A percentile compares a stretch with the other conserved stretches of the same genome.
These are phyloP conservation scores for Drosophila pseudoobscura DNA, from an alignment of 1,140 invertebrate species.

Conservation along the genomic window DNA sequence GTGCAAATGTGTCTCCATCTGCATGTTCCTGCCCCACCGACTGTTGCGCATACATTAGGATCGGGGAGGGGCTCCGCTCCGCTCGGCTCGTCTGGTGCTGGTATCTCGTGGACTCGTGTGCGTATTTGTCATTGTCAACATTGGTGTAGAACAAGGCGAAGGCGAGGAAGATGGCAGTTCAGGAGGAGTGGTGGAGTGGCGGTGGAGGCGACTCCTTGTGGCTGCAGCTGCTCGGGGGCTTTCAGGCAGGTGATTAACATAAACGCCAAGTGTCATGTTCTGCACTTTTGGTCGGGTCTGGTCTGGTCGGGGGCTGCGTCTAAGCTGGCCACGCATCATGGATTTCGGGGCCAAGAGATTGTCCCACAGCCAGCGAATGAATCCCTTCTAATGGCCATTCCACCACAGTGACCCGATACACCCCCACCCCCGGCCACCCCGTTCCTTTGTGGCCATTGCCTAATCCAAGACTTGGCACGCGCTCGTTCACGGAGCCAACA, in stretches of 20 bases:
- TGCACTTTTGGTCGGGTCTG: slow-evolving; percentile 49
- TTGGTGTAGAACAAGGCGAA: slow-evolving; percentile 72
- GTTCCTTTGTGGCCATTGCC: slow-evolving; percentile 7
- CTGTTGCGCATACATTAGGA: slow-evolving; percentile 21
- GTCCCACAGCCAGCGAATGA: slow-evolving; percentile 22
- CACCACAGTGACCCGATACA: slow-evolving; percentile 10
- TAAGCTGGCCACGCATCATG: slow-evolving; percentile 49
- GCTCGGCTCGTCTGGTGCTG: slow-evolving; percentile 8
- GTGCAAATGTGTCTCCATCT: slow-evolving; percentile 58
- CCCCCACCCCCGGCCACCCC: no score
- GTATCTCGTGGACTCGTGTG: slow-evolving; percentile 54
- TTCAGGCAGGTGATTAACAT: slow-evolving; percentile 83
- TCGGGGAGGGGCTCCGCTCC: not conserved
- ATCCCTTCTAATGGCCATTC: slow-evolving; percentile 49
- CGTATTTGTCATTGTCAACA: slow-evolving; percentile 83
- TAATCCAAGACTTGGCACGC: slow-evolving; percentile 70
- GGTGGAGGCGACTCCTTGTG: slow-evolving; percentile 3
- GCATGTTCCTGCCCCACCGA: slow-evolving; percentile 10
- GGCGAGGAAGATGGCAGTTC: slow-evolving; percentile 11
- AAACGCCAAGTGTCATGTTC: slow-evolving; percentile 82
- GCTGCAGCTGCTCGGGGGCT: slow-evolving; percentile 71
- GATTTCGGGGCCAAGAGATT: slow-evolving; percentile 60
- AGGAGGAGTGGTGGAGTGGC: not conserved
- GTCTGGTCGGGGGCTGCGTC: not conserved
- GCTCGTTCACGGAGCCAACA: slow-evolving; percentile 36